A percentile compares a stretch with the other conserved stretches of the same genome.
phyloP scores from a whole-genome alignment of 1,140 invertebrate genomes.

The Euura saliciscinereae region DNA sequence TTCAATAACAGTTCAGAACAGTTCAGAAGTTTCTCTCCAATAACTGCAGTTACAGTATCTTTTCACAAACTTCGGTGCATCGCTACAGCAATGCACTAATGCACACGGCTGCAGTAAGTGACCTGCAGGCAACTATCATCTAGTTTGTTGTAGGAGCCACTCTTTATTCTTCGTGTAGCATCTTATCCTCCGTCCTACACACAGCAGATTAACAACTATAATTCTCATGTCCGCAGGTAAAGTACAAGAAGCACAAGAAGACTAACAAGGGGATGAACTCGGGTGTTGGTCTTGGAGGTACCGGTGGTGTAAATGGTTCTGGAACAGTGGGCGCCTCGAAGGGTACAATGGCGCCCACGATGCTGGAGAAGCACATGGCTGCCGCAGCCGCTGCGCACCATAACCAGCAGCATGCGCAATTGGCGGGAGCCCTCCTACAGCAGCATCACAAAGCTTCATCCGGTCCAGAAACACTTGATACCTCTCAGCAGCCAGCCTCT shows the following conservation, averaged over 20 bases:
- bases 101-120: too few relatives aligned
- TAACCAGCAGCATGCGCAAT: conserved; percentile 51
- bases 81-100: too few relatives aligned
- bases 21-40: too few relatives aligned
- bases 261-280: conserved; percentile 62
- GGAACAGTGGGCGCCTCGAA: conserved; percentile 47
- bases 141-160: too few relatives aligned
- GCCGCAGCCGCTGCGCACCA: conserved; percentile 53
- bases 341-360: conserved; percentile 56
- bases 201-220: too few relatives aligned
- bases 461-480: conserved; percentile 48
- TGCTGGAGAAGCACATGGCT: conserved; percentile 60
- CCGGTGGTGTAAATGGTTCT: conserved; percentile 55
- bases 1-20: too few relatives aligned
- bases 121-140: too few relatives aligned
- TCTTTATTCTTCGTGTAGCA: too few relatives aligned
- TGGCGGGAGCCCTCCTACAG: conserved; percentile 51
- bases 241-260: conserved; percentile 98
- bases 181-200: too few relatives aligned
- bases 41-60: too few relatives aligned
- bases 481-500: conserved; percentile 47
- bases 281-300: conserved; percentile 49
- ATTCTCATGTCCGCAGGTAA: conserved; percentile 67
- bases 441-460: conserved; percentile 56
- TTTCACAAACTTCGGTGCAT: too few relatives aligned